Evolutionary conservation across 2,797 vertebrate species (phyloP).

Genomic region (Myotis pilosus): DNA sequence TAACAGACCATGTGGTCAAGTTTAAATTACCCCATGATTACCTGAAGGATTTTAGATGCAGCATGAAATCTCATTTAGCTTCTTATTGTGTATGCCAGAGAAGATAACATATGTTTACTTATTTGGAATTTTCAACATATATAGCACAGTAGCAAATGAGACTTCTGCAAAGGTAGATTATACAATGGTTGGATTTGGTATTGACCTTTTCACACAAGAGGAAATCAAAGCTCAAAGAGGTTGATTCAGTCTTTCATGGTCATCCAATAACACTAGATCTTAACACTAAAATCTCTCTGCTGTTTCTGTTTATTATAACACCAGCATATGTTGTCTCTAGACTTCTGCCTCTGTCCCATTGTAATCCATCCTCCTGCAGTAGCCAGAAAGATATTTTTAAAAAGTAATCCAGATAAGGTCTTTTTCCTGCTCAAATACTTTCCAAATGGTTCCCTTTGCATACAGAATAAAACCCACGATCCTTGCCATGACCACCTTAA

Average conservation of each 20-base stretch:
- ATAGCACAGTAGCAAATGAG: neutral
- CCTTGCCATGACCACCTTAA: neutral
- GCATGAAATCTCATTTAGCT: conserved; percentile 5
- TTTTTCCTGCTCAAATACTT: neutral
- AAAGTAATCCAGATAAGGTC: neutral
- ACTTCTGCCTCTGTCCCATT: neutral
- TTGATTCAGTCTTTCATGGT: conserved; percentile 20
- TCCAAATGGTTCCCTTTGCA: neutral
- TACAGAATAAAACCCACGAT: neutral
- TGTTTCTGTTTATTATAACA: neutral
- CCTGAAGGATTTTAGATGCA: neutral
- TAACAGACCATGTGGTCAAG: neutral
- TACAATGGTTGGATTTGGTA: neutral
- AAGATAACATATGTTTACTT: neutral
- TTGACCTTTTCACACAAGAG: neutral
- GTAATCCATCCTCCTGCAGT: neutral
- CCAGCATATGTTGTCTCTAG: neutral
- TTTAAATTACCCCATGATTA: conserved; percentile 3
- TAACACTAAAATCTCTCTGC: neutral
- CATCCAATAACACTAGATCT: neutral
- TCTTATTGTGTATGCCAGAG: neutral
- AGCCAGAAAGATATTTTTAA: neutral
- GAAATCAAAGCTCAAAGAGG: neutral
- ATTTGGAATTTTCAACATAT: conserved; percentile 23
- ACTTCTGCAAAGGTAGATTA: neutral